Conservation (phyloP, 2,113 vertebrate species). For the Silurus glanis region DNA sequence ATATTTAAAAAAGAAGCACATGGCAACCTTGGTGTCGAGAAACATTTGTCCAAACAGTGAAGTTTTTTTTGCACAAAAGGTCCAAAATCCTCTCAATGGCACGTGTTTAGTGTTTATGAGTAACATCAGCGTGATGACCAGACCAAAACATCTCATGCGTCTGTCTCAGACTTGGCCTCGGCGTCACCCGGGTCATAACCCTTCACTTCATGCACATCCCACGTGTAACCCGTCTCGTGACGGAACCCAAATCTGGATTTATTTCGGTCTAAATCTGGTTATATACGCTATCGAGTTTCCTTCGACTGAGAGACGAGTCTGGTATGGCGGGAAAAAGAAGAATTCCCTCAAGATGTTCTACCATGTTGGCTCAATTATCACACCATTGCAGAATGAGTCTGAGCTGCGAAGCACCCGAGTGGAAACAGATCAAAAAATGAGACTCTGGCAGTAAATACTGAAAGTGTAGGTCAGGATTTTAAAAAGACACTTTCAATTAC, state of each 20-base stretch:
- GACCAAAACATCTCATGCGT: background rate
- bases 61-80: too few relatives aligned
- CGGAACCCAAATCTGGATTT: too few relatives aligned
- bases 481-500: too few relatives aligned
- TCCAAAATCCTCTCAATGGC: background rate
- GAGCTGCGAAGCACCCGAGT: background rate
- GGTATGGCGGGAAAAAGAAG: background rate
- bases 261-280: too few relatives aligned
- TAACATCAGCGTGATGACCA: background rate
- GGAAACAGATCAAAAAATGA: background rate
- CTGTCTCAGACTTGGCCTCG: background rate
- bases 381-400: background rate
- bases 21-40: too few relatives aligned
- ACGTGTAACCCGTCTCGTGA: background rate
- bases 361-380: background rate
- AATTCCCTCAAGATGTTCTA: background rate
- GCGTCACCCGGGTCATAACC: background rate
- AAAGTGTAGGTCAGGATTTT: too few relatives aligned
- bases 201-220: background rate
- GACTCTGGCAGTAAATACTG: too few relatives aligned
- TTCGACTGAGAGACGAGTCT: background rate
- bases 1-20: too few relatives aligned
- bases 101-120: background rate
- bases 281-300: background rate
- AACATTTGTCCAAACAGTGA: background rate